Base-by-base conservation (phyloP, 2,888 invertebrate genomes). In the Germaria angustata region DNA sequence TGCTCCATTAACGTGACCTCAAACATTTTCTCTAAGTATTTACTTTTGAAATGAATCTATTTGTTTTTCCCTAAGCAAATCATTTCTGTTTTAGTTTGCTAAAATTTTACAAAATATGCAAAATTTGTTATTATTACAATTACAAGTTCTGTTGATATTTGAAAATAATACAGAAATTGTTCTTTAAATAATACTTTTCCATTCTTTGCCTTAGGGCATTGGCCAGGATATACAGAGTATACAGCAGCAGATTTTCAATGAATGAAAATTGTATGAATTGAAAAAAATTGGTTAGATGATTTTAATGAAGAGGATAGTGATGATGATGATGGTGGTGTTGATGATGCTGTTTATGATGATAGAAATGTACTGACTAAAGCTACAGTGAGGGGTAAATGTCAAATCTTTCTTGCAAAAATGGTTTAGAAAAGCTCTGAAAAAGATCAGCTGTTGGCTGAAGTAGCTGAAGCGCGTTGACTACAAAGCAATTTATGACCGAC, bases 101-200 rank as follows among this genome's bases (percentile, higher is more conserved):
- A 32, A 32, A 46, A 63, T 46, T 63, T 46, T n/a, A 34, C 46
- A 34, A 34, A 65, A 34, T 22, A 65, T 22, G 11, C 22, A 65
- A 22, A 63, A 22, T 15, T 65, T 63, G 32, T 46, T 32, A 63
- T 49, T 65, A 22, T 36, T 34, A n/a, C 17, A 17, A 15, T 46
- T 49, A 9, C 20, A 51, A 15, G 34, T 22, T 15, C 24, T 36
- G 11, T 36, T 34, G 11, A 9, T 66, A 51, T 44, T 46, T 63
- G 28, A 46, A 32, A 22, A 36, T 4, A 15, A 0, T 49, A 65
- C 24, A n/a, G n/a, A 66, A 66, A 66, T 51, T 66, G 51, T 51
- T n/a, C n/a, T n/a, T 66, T 51, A 49, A 51, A 51, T 11, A 66
- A 51, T 24, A 66, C 36, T 66, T 66, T 36, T n/a, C 51, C 36